Percentiles rank a stretch among this genome's conserved stretches.
phyloP scores from a whole-genome alignment of 2,113 vertebrate genomes.

The Dermatemys mawii region DNA sequence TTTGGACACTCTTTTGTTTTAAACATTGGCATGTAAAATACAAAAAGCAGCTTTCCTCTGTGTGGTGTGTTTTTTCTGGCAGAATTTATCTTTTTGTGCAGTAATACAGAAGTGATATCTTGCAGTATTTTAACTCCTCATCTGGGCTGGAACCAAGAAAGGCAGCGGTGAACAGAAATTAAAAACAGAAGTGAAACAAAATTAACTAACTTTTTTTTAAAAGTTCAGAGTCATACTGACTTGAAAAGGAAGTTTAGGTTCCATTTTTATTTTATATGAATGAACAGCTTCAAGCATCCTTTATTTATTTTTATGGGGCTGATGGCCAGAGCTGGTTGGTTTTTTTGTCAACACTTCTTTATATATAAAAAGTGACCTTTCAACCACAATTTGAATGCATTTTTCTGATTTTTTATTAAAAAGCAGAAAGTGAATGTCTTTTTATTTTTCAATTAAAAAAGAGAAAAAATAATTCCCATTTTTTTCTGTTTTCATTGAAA shows the following conservation, averaged over 20 bases:
- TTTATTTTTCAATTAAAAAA: background rate
- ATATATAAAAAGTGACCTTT: background rate
- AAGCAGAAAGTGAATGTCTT: slow-evolving; percentile 1
- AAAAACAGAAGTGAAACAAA: slow-evolving; percentile 38
- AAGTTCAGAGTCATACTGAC: background rate
- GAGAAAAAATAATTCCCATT: background rate
- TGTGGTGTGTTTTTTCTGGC: background rate
- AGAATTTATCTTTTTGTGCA: background rate
- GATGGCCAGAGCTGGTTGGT: background rate
- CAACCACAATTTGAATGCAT: background rate
- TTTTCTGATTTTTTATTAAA: background rate
- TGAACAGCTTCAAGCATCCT: slow-evolving; percentile 13
- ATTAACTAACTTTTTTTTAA: slow-evolving; percentile 6
- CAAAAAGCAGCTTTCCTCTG: background rate
- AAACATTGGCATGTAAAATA: background rate
- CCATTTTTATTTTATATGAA: background rate
- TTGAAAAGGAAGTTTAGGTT: slow-evolving; percentile 32
- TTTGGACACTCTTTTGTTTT: background rate
- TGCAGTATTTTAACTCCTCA: background rate
- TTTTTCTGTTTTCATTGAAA: background rate
- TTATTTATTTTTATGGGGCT: slow-evolving; percentile 16
- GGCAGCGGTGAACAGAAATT: slow-evolving; percentile 18
- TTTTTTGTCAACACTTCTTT: background rate
- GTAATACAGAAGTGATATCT: background rate
- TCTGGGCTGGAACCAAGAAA: background rate